Conservation (phyloP, 64 coral and sea anemone genomes). For the Montipora sp. region DNA sequence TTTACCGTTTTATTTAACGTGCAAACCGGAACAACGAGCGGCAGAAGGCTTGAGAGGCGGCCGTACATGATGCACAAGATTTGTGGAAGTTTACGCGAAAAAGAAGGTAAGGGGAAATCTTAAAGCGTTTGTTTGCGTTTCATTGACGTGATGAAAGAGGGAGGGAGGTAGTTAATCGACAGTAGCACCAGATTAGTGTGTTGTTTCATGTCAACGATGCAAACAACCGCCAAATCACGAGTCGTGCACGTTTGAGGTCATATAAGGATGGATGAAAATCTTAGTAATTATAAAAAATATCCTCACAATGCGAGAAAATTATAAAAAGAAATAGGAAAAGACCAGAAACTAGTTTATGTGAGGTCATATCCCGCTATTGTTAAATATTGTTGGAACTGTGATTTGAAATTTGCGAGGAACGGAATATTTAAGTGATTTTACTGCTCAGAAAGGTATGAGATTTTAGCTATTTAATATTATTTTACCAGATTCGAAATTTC, state of each 20-base stretch:
- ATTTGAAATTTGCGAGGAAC: neutral
- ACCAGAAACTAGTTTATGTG: neutral
- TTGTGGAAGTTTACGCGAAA: neutral
- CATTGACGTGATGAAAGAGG: neutral
- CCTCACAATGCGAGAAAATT: no score
- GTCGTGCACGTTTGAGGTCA: neutral
- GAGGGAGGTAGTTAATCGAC: neutral
- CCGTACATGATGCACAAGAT: neutral
- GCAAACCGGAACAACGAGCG: no score
- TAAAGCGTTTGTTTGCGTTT: neutral
- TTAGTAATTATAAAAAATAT: neutral
- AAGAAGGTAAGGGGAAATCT: neutral
- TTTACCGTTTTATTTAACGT: no score
- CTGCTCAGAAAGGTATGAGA: no score
- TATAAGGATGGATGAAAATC: neutral
- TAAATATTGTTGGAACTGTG: neutral
- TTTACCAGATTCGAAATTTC: no score
- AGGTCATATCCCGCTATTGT: neutral
- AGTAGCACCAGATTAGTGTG: neutral
- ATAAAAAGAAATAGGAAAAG: neutral
- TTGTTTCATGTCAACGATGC: neutral
- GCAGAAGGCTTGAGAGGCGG: no score
- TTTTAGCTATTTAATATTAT: no score
- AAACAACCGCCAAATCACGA: constrained; percentile 13
- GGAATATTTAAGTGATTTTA: neutral